phyloP scores from a whole-genome alignment of 2,113 vertebrate species.

The Argyrosomus japonicus region DNA sequence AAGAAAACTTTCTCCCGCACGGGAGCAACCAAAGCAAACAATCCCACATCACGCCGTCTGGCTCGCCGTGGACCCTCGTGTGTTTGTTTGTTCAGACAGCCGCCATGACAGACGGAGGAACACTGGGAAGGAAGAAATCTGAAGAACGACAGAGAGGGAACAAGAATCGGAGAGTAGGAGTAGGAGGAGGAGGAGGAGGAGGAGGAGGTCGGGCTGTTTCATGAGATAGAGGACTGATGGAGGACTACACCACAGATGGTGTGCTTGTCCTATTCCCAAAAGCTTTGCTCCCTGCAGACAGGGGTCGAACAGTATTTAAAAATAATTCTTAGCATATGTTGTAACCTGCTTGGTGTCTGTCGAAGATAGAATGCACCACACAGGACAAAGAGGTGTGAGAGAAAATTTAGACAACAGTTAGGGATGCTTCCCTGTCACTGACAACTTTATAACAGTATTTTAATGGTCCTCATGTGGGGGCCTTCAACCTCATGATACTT shows the following conservation, averaged over 20 bases:
- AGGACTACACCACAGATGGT: conserved; percentile 77
- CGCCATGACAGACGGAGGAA: conserved; percentile 77
- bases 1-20: conserved; percentile 81
- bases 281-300: conserved; percentile 63
- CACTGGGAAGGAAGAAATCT: conserved; percentile 49
- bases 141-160: conserved; percentile 38
- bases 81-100: conserved; percentile 80
- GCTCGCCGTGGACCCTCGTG: conserved; percentile 55
- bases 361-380: conserved; percentile 20
- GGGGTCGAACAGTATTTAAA: conserved; percentile 58
- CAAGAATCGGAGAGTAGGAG: conserved; percentile 32
- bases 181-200: conserved; percentile 41
- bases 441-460: conserved; percentile 18
- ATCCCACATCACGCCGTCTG: conserved; percentile 74
- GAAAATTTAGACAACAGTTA: neutral
- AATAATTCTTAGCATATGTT: conserved; percentile 65
- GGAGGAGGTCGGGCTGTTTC: conserved; percentile 51
- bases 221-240: conserved; percentile 56
- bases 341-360: conserved; percentile 22
- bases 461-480: neutral
- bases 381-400: neutral
- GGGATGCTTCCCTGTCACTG: neutral
- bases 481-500: neutral
- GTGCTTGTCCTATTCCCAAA: conserved; percentile 70
- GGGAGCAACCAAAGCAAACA: conserved; percentile 81